Percentiles rank a stretch among this genome's conserved stretches.
phyloP scores from a whole-genome alignment of 2,797 vertebrate species.

The Neopelma chrysocephalum region DNA sequence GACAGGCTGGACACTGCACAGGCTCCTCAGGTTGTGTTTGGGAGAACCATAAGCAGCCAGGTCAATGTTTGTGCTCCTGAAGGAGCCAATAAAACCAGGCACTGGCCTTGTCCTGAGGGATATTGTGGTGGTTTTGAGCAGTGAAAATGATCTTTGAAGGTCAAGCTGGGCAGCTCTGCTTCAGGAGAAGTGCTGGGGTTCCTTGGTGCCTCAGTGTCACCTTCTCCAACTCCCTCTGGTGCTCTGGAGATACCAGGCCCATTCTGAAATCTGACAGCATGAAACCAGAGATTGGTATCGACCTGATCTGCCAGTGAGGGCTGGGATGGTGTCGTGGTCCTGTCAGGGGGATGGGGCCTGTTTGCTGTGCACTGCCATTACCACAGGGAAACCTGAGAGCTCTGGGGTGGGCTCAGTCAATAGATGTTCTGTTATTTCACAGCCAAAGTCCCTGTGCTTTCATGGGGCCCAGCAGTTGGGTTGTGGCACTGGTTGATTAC shows the following conservation, averaged over 20 bases:
- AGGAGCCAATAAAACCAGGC: background rate
- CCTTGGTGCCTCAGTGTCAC: background rate
- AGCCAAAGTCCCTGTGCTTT: background rate
- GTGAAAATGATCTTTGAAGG: constrained; percentile 23
- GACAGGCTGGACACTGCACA: background rate
- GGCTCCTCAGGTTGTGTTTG: background rate
- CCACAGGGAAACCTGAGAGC: background rate
- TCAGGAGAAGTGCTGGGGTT: background rate
- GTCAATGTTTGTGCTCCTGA: background rate
- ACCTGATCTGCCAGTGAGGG: background rate
- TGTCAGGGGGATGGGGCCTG: background rate
- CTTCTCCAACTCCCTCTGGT: background rate
- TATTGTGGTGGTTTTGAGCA: background rate
- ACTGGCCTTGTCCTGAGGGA: background rate
- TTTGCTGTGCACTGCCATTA: background rate
- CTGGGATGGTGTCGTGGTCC: background rate
- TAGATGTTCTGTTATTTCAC: background rate
- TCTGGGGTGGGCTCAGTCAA: background rate
- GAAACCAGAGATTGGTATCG: constrained; percentile 12
- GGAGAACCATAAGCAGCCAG: background rate
- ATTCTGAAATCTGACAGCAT: constrained; percentile 21
- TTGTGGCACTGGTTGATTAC: background rate
- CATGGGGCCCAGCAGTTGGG: background rate
- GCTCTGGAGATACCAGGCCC: background rate
- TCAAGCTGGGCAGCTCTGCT: background rate